These are phyloP conservation scores for Clarias fuscus DNA, from an alignment of 2,797 vertebrate genomes.

Conservation along the genomic window DNA sequence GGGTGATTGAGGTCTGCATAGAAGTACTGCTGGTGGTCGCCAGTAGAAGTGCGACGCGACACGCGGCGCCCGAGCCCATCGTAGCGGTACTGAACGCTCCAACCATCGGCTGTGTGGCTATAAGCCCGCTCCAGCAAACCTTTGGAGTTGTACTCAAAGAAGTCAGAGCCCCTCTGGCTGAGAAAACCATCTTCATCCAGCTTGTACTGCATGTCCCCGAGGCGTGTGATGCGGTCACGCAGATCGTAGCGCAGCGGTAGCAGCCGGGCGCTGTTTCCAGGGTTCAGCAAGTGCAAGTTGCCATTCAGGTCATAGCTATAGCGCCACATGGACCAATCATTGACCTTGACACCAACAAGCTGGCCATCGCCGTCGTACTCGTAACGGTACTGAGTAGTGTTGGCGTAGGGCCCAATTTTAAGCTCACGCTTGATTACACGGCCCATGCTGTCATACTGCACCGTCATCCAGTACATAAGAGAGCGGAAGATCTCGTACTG, in stretches of 20 bases:
- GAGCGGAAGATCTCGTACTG: slow-evolving; percentile 90
- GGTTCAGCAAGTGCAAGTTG: slow-evolving; percentile 85
- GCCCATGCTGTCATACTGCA: slow-evolving; percentile 89
- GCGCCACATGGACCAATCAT: slow-evolving; percentile 86
- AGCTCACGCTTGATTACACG: slow-evolving; percentile 85
- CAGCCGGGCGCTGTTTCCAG: slow-evolving; percentile 82
- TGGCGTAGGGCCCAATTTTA: slow-evolving; percentile 86
- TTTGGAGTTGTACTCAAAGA: slow-evolving; percentile 89
- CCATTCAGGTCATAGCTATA: slow-evolving; percentile 89
- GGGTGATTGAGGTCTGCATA: slow-evolving; percentile 88
- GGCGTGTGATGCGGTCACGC: slow-evolving; percentile 82
- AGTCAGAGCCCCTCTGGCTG: slow-evolving; percentile 79
- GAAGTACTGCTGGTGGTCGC: slow-evolving; percentile 86
- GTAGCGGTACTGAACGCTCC: slow-evolving; percentile 84
- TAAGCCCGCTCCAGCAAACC: slow-evolving; percentile 83
- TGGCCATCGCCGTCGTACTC: slow-evolving; percentile 88
- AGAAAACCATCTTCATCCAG: slow-evolving; percentile 86
- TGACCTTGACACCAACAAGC: slow-evolving; percentile 81
- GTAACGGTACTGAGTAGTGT: slow-evolving; percentile 88
- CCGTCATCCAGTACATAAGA: slow-evolving; percentile 91
- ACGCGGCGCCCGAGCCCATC: slow-evolving; percentile 84
- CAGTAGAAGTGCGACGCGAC: slow-evolving; percentile 80
- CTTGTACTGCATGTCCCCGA: slow-evolving; percentile 85
- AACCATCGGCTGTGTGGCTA: slow-evolving; percentile 79
- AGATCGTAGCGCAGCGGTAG: slow-evolving; percentile 87